These are phyloP conservation scores for Anguilla marmorata DNA, from an alignment of 2,797 vertebrate species.

Conservation along the genomic window DNA sequence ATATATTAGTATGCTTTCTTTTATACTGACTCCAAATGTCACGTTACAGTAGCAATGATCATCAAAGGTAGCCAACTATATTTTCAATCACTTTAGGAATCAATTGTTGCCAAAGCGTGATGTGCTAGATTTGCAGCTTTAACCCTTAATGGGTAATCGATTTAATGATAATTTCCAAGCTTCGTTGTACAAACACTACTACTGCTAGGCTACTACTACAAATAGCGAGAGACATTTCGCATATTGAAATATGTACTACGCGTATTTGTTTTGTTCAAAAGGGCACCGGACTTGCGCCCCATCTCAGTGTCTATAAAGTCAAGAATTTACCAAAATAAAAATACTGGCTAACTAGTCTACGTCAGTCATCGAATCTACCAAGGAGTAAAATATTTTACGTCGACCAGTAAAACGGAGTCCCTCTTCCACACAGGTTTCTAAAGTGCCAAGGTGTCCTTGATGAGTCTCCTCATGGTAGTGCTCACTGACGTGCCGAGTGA, in stretches of 20 bases:
- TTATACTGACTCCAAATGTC: not conserved
- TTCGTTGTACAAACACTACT: not conserved
- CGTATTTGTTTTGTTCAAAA: not conserved
- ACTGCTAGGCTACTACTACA: not conserved
- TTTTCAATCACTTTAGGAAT: not conserved
- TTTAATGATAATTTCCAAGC: not conserved
- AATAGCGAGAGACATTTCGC: not conserved
- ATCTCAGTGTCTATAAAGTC: not conserved
- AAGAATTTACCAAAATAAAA: not conserved
- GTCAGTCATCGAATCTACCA: not conserved
- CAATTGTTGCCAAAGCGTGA: not conserved
- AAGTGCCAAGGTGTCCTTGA: conserved; percentile 95
- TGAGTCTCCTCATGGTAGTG: conserved; percentile 95
- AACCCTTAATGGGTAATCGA: not conserved
- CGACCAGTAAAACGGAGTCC: not conserved
- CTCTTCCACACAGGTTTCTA: conserved; percentile 53
- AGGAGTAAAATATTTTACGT: not conserved
- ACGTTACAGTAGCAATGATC: conserved; percentile 15
- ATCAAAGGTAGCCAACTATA: not conserved
- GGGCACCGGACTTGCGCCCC: not conserved
- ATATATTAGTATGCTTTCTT: conserved; percentile 14
- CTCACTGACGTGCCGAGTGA: conserved; percentile 92
- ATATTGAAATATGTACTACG: not conserved
- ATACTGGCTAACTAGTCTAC: not conserved
- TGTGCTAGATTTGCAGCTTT: not conserved